Base-by-base conservation (phyloP, 2,113 vertebrate species). In the Cariama cristata region DNA sequence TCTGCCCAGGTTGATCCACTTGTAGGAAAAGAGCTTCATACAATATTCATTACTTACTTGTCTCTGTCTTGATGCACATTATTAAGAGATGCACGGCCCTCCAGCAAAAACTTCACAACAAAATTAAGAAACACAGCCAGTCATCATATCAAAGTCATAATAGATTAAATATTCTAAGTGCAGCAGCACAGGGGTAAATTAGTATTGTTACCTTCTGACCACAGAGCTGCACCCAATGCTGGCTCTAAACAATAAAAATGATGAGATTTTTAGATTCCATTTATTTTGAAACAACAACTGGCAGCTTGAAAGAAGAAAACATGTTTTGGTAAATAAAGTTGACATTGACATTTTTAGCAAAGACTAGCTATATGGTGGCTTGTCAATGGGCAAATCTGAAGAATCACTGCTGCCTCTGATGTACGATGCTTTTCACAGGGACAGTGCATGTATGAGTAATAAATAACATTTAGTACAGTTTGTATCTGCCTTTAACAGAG, bases 231-330 rank as follows among this genome's bases (percentile, higher is more conserved):
- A 92, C 84, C 88, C 80, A 79, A 1, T 26, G 71, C 88, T 95
- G 88, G 58, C 95, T 97, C 97, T 93, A 97, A 98, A 97, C 97
- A 97, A 98, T 97, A 95, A 95, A 95, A 97, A 94, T 97, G 97
- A 97, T 98, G 98, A 97, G 96, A 97, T 97, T 98, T 95, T 97
- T 96, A 92, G 95, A 88, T 87, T 91, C 82, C 85, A 95, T 96
- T 97, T 98, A 93, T 96, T 97, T 91, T 80, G 77, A 91, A 97
- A 97, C 94, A 97, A 96, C 92, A 93, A 97, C 92, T 79, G 96
- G 95, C 95, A 97, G 94, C 92, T 90, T 82, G 88, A 91, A 95
- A 94, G 85, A 93, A 93, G 90, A 90, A 95, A 96, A 94, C 95
- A 96, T 82, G 77, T 88, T 97, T 97, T 96, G 88, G 93, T 79